Conservation (phyloP, 2,113 vertebrate species). For the Phrynocephalus versicolor region DNA sequence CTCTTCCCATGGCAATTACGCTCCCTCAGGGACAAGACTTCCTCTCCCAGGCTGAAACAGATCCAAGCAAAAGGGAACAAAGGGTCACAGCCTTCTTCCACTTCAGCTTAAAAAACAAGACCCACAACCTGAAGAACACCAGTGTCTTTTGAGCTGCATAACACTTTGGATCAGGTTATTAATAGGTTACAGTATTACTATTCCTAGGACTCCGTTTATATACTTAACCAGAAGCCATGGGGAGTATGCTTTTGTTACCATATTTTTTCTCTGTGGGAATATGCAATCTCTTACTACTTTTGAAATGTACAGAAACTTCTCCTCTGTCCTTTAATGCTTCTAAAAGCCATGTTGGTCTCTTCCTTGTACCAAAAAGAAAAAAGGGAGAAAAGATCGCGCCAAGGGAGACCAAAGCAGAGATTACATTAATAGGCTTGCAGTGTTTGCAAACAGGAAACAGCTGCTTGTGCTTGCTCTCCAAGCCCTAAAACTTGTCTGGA, state of each 20-base stretch:
- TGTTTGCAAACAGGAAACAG: constrained; percentile 10
- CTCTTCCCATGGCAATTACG: constrained; percentile 56
- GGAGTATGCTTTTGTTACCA: neutral
- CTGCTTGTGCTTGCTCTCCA: neutral
- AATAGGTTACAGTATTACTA: neutral
- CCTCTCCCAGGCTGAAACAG: constrained; percentile 5
- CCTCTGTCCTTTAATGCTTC: neutral
- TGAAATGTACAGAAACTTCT: neutral
- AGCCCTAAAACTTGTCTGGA: neutral
- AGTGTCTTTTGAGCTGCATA: neutral
- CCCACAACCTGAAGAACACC: neutral
- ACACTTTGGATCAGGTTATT: neutral
- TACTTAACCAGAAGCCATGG: neutral
- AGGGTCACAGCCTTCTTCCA: constrained; percentile 13
- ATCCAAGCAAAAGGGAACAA: neutral
- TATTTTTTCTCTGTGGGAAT: neutral
- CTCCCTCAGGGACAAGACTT: constrained; percentile 27
- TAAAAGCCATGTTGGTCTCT: neutral
- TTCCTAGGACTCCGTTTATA: neutral
- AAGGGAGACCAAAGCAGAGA: neutral
- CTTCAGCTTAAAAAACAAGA: constrained; percentile 24
- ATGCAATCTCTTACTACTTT: neutral
- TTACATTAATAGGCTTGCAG: neutral
- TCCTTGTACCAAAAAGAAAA: neutral
- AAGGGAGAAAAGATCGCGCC: too few species aligned